Evolutionary conservation across 64 coral and sea anemone genomes (phyloP), one percentile per base, ranked within the genome.

Genomic region (Pachyseris speciosa): DNA sequence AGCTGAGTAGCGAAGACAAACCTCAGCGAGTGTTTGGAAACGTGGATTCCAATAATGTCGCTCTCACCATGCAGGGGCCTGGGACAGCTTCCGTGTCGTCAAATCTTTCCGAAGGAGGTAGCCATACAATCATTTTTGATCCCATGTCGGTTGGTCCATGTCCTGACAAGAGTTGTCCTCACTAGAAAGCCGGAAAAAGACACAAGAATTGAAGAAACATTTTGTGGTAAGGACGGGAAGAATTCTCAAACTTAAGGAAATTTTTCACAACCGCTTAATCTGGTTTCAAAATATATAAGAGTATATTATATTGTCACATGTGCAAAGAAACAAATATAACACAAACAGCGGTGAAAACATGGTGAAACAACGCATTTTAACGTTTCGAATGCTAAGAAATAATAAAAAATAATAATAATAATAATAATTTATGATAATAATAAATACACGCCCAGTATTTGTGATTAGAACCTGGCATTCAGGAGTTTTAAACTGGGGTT

Each of bases 31-130:
- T 81, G 16, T 37, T 81, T 24, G 53, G 77, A 7, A 37, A 81
- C 33, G 55, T 63, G 29, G 77, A 81, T n/a, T 34, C 77, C 53
- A 81, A 81, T 22, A 81, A 81, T 63, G 77, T 61, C 3, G 53
- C 34, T 12, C 17, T 81, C 7, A 61, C 53, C 3, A n/a, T 40
- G 22, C 77, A 64, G 9, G 77, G 77, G 20, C 36, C 52, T 59
- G 34, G 53, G 20, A 59, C 77, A 34, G 34, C 37, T 20, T 61
- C 77, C 13, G 77, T 81, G 53, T 39, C 77, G 53, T 81, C 77
- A 39, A 11, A 39, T 4, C 0, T 59, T 10, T 19, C 32, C 11
- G 8, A 39, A 1, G 28, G 50, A 2, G n/a, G n/a, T n/a, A 64
- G 15, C 22, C 55, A 81, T 16, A 60, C 34, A 24, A 32, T 81